Evolutionary conservation across 1,140 invertebrate genomes (phyloP).

Genomic region (Rhopalosiphum padi): DNA sequence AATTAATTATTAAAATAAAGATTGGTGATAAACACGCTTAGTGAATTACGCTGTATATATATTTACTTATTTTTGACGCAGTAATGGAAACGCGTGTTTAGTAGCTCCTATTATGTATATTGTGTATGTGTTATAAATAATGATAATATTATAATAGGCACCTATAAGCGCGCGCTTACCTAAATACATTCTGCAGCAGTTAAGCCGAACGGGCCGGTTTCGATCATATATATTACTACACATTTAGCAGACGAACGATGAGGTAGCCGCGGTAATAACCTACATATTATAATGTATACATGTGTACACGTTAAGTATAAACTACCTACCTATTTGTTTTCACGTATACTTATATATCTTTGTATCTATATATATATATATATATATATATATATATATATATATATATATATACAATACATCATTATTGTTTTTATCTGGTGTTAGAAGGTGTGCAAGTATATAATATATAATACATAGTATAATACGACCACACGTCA

Average conservation of each 20-base stretch:
- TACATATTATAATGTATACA: background rate
- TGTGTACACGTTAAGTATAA: background rate
- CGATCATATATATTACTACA: background rate
- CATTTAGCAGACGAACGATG: background rate
- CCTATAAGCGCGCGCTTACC: background rate
- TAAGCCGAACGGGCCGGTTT: background rate
- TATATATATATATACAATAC: background rate
- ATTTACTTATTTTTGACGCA: background rate
- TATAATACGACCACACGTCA: background rate
- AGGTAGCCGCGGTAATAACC: background rate
- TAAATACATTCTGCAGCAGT: background rate
- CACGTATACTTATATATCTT: background rate
- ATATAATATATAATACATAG: background rate
- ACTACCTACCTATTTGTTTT: background rate
- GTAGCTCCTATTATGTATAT: constrained; percentile 9
- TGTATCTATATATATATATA: too few relatives aligned
- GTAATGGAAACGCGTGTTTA: background rate
- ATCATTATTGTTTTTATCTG: background rate
- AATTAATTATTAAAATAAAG: background rate
- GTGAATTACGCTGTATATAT: background rate
- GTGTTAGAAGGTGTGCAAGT: background rate
- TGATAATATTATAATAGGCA: constrained; percentile 1
- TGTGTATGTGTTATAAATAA: background rate
- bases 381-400: too few relatives aligned
- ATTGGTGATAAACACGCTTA: background rate